phyloP scores from a whole-genome alignment of 2,113 vertebrate species.

The Bubo bubo region DNA sequence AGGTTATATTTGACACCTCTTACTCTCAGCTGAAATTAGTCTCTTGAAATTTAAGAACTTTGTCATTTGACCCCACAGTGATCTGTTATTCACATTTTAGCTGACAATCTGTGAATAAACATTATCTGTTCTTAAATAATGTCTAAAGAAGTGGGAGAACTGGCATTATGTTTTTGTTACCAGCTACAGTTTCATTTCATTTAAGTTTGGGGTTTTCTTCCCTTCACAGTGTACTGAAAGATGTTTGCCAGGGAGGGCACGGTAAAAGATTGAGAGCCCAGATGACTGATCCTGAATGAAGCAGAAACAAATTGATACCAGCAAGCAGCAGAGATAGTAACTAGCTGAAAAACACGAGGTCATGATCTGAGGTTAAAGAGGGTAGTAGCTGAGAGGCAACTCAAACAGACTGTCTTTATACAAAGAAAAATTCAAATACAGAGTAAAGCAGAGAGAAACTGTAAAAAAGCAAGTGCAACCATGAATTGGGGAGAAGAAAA shows the following conservation, averaged over 20 bases:
- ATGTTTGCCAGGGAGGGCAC: background rate
- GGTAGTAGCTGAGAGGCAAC: background rate
- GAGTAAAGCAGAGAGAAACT: background rate
- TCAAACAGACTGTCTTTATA: background rate
- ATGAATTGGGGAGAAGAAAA: background rate
- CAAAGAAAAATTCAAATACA: background rate
- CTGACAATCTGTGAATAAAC: background rate
- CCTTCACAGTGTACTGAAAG: background rate
- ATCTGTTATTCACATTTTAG: background rate
- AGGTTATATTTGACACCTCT: background rate
- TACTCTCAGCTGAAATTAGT: background rate
- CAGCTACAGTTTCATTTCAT: background rate
- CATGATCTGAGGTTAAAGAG: constrained; percentile 10
- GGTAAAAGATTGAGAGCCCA: background rate
- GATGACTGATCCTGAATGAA: background rate
- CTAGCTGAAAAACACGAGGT: constrained; percentile 23
- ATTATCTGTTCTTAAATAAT: background rate
- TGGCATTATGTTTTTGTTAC: background rate
- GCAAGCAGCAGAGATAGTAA: constrained; percentile 20
- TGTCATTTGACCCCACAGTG: background rate
- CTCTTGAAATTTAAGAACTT: background rate
- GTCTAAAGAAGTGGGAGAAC: background rate
- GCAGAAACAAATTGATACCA: constrained; percentile 11
- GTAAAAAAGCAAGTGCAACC: background rate
- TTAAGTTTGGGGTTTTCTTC: background rate